phyloP scores from a whole-genome alignment of 2,888 invertebrate species.

The Apotomis turbidana region DNA sequence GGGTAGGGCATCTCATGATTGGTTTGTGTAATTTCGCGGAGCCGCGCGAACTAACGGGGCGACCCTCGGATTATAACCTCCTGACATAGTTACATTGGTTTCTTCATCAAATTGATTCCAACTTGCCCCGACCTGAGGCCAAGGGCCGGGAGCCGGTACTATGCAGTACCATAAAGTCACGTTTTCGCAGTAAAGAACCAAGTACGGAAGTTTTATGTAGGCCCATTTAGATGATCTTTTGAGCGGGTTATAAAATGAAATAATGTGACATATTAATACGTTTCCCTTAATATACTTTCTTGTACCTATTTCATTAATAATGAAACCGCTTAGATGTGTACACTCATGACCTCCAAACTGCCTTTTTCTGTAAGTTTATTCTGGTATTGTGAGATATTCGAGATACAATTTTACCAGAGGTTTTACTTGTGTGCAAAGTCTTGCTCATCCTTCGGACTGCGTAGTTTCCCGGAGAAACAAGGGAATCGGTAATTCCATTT shows the following conservation, averaged over 20 bases:
- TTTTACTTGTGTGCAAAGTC: too few relatives aligned
- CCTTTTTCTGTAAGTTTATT: too few relatives aligned
- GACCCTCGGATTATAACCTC: conserved; percentile 73
- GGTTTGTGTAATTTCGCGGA: conserved; percentile 74
- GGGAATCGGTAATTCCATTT: too few relatives aligned
- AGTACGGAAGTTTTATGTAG: conserved; percentile 43
- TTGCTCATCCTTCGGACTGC: too few relatives aligned
- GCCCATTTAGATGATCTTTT: conserved; percentile 27
- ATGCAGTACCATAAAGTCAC: conserved; percentile 45
- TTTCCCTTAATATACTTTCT: conserved; percentile 3
- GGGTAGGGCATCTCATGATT: conserved; percentile 57
- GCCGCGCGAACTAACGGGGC: conserved; percentile 73
- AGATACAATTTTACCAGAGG: too few relatives aligned
- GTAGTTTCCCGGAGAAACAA: too few relatives aligned
- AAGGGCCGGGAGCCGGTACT: conserved; percentile 28
- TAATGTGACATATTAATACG: conserved; percentile 17
- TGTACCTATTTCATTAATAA: not conserved
- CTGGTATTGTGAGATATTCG: too few relatives aligned
- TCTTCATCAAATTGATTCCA: conserved; percentile 74
- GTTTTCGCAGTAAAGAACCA: conserved; percentile 45
- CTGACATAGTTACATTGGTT: conserved; percentile 71
- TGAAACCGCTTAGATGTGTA: not conserved
- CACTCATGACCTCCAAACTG: too few relatives aligned
- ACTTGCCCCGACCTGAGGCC: conserved; percentile 45
- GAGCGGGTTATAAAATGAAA: conserved; percentile 14